Base-by-base conservation (phyloP, 2,113 vertebrate species). In the Microtus montanus region DNA sequence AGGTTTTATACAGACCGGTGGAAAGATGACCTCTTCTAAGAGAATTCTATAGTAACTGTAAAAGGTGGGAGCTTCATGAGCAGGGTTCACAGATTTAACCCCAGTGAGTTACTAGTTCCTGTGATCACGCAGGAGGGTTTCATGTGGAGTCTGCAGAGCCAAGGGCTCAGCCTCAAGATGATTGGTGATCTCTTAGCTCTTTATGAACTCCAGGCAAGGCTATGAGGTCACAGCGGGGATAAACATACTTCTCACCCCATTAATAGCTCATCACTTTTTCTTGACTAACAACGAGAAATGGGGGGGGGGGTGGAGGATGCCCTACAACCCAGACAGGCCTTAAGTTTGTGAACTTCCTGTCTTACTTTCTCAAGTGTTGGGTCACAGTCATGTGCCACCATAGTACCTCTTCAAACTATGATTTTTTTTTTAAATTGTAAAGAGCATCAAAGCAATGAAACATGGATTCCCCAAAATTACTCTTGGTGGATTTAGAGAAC, bases 11-110 rank as follows among this genome's bases (percentile, higher is more conserved):
- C 58, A 58, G 58, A 58, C 19, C 58, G 4, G 38, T 4, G 54
- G 52, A 30, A 13, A 20, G 35, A 93, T 35, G 49, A 77, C 63
- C 58, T 74, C 35, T 87, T 93, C 71, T 44, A 95, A 70, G 84
- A 38, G 24, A 84, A 70, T 84, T 68, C 54, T 38, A 38, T 9
- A 35, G 52, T 19, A 82, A 68, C 47, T 9, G 87, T 74, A 73
- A 93, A 87, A 92, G 35, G 44, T 33, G 30, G 79, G 30, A 82
- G 71, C 73, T 33, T 79, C 11, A 47, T 28, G 75, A 4, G 8
- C 24, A 26, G 49, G 30, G 26, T 15, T 20, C 35, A 63, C 33
- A 84, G 26, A 84, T 77, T 92, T 77, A 80, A 86, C 24, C 41
- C 0, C 3, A 70, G 30, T 63, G 58, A 5, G 19, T 80, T 26